These are phyloP conservation scores for Hyles euphorbiae DNA, from an alignment of 1,140 invertebrate species.

Conservation along the genomic window DNA sequence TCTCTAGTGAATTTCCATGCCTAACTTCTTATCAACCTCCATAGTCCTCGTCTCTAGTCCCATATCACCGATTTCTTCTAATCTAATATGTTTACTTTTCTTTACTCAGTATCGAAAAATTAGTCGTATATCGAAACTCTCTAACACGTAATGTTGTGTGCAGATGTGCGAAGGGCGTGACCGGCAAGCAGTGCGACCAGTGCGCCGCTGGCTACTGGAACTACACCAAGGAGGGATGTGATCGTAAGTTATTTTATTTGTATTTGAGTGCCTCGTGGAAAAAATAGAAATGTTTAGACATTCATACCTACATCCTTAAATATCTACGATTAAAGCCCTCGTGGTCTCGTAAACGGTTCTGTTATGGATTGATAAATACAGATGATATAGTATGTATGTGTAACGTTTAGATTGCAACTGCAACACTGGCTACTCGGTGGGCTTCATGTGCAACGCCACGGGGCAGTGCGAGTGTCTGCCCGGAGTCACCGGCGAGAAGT, in stretches of 20 bases:
- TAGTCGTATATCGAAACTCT: no score
- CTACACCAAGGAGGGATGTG: slow-evolving; percentile 90
- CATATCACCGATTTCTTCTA: no score
- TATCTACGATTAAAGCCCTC: no score
- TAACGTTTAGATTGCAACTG: slow-evolving; percentile 84
- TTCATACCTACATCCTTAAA: no score
- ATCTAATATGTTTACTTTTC: no score
- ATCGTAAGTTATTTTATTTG: slow-evolving; percentile 78
- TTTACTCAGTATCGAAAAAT: no score
- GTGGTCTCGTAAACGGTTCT: no score
- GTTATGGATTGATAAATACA: no score
- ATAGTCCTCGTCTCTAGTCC: no score
- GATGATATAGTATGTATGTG: no score
- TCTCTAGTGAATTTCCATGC: no score
- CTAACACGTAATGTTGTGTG: not conserved
- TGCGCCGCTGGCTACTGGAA: slow-evolving; percentile 96
- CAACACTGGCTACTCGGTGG: slow-evolving; percentile 90
- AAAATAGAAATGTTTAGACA: not conserved
- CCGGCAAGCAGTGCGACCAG: slow-evolving; percentile 90
- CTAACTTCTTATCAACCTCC: no score
- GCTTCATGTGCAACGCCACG: slow-evolving; percentile 91
- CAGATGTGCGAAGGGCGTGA: slow-evolving; percentile 90
- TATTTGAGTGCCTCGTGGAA: slow-evolving; percentile 1
- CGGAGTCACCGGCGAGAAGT: slow-evolving; percentile 96
- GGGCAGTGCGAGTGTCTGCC: slow-evolving; percentile 97